Base-by-base conservation (phyloP, 2,113 vertebrate species). In the Daphoenositta chrysoptera region DNA sequence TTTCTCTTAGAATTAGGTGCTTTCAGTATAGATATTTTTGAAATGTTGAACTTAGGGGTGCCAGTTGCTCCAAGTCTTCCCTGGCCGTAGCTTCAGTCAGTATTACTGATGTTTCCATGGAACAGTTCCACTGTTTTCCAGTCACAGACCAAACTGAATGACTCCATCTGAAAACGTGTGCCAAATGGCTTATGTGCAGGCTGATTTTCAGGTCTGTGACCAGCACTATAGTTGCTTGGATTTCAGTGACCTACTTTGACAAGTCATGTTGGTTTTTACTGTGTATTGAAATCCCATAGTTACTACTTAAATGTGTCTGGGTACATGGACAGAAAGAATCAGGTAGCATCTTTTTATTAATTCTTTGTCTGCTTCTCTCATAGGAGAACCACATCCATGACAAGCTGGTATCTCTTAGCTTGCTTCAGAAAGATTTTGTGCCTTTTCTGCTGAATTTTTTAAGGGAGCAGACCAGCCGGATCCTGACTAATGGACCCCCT, bases 371-470 rank as follows among this genome's bases (percentile, higher is more conserved):
- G 37, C 10, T 96, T 89, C 89, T 20, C 63, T 91, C 10, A 7
- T 94, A 99, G 99, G 97, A 97, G 17, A 89, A 73, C 66, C 97
- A 98, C 47, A 83, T 92, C 37, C 89, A 95, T 53, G 97, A 98
- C 45, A 89, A 96, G 17, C 95, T 96, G 19, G 35, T 96, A n/a
- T 92, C 96, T 21, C 97, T 98, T 45, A 71, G n/a, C 79, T 96
- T 97, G 5, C 98, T 98, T 90, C 98, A 98, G 91, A 98, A 99
- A 72, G 99, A 99, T 87, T 99, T 99, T 97, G 99, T 99, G 87
- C 98, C 99, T 82, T 99, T 99, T 95, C 97, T 99, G 72, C 97
- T 99, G 35, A 99, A 99, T 95, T 99, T 99, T 97, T 98, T 99
- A 93, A 98, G 99, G 87, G 99, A 99, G 77, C 99, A 99, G 96